Conservation (phyloP, 2,113 vertebrate genomes). For the Antigone vipio region DNA sequence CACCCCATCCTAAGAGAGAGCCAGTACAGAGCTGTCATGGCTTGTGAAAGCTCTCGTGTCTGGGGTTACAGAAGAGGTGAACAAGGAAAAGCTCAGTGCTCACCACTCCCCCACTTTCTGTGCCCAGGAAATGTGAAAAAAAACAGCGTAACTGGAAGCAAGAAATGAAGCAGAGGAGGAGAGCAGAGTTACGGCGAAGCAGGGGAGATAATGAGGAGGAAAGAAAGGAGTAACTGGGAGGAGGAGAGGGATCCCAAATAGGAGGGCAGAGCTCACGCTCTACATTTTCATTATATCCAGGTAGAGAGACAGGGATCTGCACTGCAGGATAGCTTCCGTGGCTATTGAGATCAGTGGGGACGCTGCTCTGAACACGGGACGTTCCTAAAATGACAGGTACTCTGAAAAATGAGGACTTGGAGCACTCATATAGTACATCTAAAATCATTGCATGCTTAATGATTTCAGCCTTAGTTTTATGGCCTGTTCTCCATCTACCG, state of each 20-base stretch:
- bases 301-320: not conserved
- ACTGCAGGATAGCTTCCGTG: not conserved
- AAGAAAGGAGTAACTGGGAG: not conserved
- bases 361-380: not conserved
- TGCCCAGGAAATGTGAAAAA: not conserved
- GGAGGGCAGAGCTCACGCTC: not conserved
- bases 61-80: not conserved
- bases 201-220: not conserved
- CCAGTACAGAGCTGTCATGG: not conserved
- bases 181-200: not conserved
- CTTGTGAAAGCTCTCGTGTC: not conserved
- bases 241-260: not conserved
- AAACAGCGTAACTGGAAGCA: not conserved
- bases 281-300: not conserved
- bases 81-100: not conserved
- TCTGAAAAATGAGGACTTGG: constrained; percentile 10
- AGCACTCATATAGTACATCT: constrained; percentile 7
- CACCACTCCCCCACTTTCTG: not conserved
- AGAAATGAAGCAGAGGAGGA: not conserved
- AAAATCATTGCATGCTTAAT: constrained; percentile 32
- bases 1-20: not conserved
- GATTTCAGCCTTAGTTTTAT: constrained; percentile 54
- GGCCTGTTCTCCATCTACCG: constrained; percentile 17
- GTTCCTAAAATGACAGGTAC: not conserved
- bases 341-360: not conserved